phyloP scores from a whole-genome alignment of 2,113 vertebrate genomes.

The Pagrus major region DNA sequence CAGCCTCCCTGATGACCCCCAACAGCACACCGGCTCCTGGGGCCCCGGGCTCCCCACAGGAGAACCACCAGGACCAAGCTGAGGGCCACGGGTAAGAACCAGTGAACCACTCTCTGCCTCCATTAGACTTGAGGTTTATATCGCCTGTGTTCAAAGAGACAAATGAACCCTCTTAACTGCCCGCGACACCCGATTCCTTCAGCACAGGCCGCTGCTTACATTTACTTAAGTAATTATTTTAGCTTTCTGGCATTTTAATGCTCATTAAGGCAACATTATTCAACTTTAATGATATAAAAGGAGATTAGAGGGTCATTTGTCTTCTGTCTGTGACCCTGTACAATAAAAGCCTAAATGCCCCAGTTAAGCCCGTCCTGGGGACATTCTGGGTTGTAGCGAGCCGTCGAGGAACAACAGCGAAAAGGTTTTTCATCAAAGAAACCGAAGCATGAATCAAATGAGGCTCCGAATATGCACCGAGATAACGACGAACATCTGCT shows the following conservation, averaged over 20 bases:
- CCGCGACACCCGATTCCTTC: neutral
- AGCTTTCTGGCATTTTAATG: neutral
- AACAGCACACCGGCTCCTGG: slow-evolving; percentile 84
- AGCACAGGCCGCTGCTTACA: neutral
- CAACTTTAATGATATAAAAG: neutral
- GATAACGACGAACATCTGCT: neutral
- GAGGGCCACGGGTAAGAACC: slow-evolving; percentile 86
- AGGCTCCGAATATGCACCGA: neutral
- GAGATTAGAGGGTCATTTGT: neutral
- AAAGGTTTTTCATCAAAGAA: neutral
- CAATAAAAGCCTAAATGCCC: neutral
- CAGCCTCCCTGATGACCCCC: slow-evolving; percentile 78
- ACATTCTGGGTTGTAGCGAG: neutral
- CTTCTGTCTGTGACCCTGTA: neutral
- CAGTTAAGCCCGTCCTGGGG: neutral
- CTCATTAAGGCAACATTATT: neutral
- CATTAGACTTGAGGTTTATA: neutral
- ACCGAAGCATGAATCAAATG: neutral
- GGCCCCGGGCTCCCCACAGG: slow-evolving; percentile 81
- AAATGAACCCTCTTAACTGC: neutral
- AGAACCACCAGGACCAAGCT: slow-evolving; percentile 88
- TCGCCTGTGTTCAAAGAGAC: neutral
- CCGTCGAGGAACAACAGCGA: neutral
- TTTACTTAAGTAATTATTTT: neutral
- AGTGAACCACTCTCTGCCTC: neutral